These are phyloP conservation scores for Thinocorus orbignyianus DNA, from an alignment of 2,113 vertebrate genomes.

Conservation along the genomic window DNA sequence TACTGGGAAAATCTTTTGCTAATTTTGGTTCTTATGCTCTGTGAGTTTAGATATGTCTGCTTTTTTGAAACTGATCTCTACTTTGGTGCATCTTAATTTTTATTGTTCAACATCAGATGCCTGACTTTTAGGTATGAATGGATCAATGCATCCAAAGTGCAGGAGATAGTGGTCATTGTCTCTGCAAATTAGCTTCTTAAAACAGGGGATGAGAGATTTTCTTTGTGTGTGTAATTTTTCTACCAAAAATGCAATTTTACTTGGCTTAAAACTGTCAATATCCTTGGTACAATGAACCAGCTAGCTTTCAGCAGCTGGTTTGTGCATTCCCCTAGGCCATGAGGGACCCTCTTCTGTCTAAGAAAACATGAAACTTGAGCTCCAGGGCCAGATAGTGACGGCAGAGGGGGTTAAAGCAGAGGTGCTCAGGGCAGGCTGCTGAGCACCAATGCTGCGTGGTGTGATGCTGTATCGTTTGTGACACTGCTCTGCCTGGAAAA, in stretches of 20 bases:
- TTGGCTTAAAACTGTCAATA: not conserved
- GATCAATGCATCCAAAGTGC: not conserved
- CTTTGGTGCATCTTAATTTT: not conserved
- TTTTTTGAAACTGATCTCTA: not conserved
- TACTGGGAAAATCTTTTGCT: not conserved
- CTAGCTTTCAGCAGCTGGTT: not conserved
- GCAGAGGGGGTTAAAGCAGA: not conserved
- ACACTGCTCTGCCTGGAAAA: not conserved
- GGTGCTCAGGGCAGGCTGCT: not conserved
- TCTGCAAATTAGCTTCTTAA: not conserved
- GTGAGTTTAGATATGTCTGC: not conserved
- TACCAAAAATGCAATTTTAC: not conserved
- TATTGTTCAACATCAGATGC: not conserved
- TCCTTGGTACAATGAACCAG: not conserved
- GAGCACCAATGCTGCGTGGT: fast-evolving
- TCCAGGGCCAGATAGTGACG: not conserved
- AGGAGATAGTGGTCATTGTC: not conserved
- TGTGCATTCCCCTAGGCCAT: fast-evolving
- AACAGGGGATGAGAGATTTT: not conserved
- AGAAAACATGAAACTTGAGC: not conserved
- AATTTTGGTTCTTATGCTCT: not conserved
- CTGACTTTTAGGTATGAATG: not conserved
- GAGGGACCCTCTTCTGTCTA: not conserved
- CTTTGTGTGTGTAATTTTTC: not conserved
- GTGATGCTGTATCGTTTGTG: fast-evolving